These are phyloP conservation scores for Antechinus stuartii DNA, from an alignment of 2,113 vertebrate genomes.

Conservation along the genomic window DNA sequence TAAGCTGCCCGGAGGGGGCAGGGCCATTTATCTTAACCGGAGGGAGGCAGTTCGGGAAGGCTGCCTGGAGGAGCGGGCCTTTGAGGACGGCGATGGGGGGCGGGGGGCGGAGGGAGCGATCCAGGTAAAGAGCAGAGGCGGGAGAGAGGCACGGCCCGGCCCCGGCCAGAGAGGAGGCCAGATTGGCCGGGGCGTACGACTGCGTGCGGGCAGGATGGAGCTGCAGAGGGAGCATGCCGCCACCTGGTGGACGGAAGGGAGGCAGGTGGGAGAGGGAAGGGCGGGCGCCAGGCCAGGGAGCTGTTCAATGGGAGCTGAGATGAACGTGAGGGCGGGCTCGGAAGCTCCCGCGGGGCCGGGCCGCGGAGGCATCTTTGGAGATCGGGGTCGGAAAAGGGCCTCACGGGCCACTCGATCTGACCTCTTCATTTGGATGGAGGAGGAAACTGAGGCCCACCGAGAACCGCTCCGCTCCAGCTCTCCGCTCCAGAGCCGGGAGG, in stretches of 20 bases:
- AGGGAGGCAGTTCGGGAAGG: neutral
- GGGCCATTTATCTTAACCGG: neutral
- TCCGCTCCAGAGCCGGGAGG: neutral
- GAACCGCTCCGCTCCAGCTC: neutral
- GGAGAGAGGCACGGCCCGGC: neutral
- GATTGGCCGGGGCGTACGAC: neutral
- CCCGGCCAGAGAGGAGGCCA: neutral
- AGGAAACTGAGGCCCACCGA: neutral
- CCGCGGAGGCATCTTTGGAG: conserved; percentile 82
- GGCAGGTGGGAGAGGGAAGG: neutral
- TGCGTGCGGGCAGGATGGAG: neutral
- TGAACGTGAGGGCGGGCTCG: conserved; percentile 84
- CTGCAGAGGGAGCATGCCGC: neutral
- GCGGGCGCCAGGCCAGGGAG: no score
- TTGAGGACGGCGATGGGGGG: neutral
- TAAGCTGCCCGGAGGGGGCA: neutral
- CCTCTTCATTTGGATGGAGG: neutral
- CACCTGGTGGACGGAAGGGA: neutral
- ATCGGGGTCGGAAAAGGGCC: conserved; percentile 87
- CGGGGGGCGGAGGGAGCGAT: neutral
- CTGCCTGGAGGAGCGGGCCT: neutral
- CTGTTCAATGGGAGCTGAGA: neutral
- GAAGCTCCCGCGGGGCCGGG: conserved; percentile 52
- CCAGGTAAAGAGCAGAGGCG: neutral
- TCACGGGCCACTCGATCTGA: conserved; percentile 77